Conservation (phyloP, 1,140 invertebrate species). For the Lutraria rhynchaena region DNA sequence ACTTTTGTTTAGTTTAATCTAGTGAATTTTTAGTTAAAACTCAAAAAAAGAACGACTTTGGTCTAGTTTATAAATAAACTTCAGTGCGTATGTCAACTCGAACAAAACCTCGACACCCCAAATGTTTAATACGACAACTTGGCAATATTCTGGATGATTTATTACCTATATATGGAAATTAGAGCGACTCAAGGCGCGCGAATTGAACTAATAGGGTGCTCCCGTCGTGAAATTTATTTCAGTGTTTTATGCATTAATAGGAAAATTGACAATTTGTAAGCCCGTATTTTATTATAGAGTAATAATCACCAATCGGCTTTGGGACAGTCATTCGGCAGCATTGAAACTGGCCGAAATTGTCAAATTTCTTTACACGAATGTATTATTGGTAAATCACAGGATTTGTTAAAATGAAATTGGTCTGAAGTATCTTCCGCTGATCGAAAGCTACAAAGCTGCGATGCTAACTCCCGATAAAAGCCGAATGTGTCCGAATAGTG, state of each 20-base stretch:
- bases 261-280: conserved; percentile 50
- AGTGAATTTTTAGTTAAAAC: no score
- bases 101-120: not conserved
- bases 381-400: not conserved
- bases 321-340: not conserved
- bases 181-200: conserved; percentile 9
- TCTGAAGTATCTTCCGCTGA: not conserved
- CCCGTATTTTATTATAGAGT: conserved; percentile 14
- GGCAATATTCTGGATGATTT: conserved; percentile 21
- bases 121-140: not conserved
- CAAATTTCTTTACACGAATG: not conserved
- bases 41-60: no score
- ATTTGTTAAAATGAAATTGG: conserved; percentile 17
- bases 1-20: no score
- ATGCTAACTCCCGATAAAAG: conserved; percentile 7
- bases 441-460: not conserved
- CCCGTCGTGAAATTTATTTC: conserved; percentile 43
- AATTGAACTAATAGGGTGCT: conserved; percentile 32
- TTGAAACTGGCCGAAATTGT: conserved; percentile 3
- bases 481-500: conserved; percentile 1
- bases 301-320: no score
- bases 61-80: no score
- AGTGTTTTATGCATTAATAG: conserved; percentile 46
- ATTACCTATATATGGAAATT: conserved; percentile 48
- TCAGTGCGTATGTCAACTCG: no score